A percentile compares a stretch with the other conserved stretches of the same genome.
phyloP scores from a whole-genome alignment of 1,140 invertebrate genomes.

The Psilanteris sp. region DNA sequence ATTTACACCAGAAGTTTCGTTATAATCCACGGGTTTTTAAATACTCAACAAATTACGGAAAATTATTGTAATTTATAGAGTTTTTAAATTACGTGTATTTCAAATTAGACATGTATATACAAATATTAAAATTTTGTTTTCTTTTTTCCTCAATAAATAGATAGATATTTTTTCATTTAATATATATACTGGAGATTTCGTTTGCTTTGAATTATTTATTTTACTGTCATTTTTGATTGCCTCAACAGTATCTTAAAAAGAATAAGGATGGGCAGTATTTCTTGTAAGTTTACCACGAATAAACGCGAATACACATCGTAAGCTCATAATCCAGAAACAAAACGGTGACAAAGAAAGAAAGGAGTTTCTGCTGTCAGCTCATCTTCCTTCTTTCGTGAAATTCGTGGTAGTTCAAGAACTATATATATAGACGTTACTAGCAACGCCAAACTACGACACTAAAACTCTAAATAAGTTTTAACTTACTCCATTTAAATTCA shows the following conservation, averaged over 20 bases:
- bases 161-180: no score
- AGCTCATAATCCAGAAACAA: slow-evolving; percentile 74
- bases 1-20: slow-evolving; percentile 9
- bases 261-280: slow-evolving; percentile 14
- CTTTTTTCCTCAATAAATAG: no score
- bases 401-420: slow-evolving; percentile 66
- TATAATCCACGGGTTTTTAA: no score
- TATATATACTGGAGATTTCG: no score
- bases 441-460: slow-evolving; percentile 17
- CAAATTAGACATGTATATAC: no score
- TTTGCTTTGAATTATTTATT: slow-evolving; percentile 28
- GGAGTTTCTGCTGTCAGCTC: slow-evolving; percentile 51
- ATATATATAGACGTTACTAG: slow-evolving; percentile 42
- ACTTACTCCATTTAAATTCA: slow-evolving; percentile 59
- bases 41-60: slow-evolving; percentile 2
- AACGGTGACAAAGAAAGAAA: slow-evolving; percentile 68
- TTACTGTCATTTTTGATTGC: slow-evolving; percentile 21
- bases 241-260: slow-evolving; percentile 34
- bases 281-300: slow-evolving; percentile 61
- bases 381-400: slow-evolving; percentile 41
- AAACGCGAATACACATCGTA: slow-evolving; percentile 72
- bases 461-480: slow-evolving; percentile 61
- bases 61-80: slow-evolving; percentile 19
- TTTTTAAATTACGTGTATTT: no score
- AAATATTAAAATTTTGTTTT: no score